phyloP scores from a whole-genome alignment of 23 tunicate genomes.

The Trididemnum miniatum region DNA sequence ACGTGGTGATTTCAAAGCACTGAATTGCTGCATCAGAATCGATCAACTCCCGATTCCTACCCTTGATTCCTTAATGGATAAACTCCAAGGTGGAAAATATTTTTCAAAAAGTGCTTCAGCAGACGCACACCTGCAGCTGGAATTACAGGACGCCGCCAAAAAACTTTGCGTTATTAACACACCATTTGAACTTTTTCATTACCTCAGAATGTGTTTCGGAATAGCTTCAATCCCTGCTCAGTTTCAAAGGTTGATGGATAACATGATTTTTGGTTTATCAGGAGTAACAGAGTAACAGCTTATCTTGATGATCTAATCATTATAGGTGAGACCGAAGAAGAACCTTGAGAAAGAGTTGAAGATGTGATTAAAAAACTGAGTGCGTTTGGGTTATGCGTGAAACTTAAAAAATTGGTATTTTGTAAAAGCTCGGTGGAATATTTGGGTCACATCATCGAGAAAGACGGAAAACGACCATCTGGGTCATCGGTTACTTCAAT shows the following conservation, averaged over 20 bases:
- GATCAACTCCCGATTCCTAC: constrained; percentile 8
- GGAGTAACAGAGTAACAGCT: not conserved
- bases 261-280: not conserved
- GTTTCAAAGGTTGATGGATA: constrained; percentile 14
- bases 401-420: not conserved
- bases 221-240: not conserved
- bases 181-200: not conserved
- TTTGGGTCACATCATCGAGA: constrained; percentile 1
- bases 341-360: constrained; percentile 6
- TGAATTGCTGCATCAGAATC: constrained; percentile 1
- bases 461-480: constrained; percentile 15
- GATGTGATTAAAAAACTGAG: not conserved
- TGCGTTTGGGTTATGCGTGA: constrained; percentile 10
- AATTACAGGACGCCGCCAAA: not conserved
- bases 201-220: constrained; percentile 3
- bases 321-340: not conserved
- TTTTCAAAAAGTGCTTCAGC: not conserved
- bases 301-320: not conserved
- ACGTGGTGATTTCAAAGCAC: not conserved
- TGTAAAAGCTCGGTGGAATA: not conserved
- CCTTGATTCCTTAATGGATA: not conserved
- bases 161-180: constrained; percentile 10
- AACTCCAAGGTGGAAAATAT: not conserved
- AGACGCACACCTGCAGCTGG: constrained; percentile 9
- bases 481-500: not conserved